A percentile compares a stretch with the other conserved stretches of the same genome.
Conservation (phyloP, 2,797 vertebrate species). For the Liasis olivaceus region DNA sequence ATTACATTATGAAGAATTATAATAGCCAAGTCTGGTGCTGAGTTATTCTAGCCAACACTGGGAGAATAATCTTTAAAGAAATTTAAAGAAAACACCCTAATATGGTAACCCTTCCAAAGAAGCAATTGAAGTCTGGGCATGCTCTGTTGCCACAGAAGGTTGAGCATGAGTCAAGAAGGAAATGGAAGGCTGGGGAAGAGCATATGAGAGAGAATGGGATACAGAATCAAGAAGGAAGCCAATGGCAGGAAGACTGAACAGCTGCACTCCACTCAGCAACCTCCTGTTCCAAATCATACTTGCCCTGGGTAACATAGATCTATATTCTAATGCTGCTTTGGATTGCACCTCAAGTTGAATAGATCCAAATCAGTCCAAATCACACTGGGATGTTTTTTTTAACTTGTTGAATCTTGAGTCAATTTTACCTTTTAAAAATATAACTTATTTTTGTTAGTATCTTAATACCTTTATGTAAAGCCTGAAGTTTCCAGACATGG, state of each 20-base stretch:
- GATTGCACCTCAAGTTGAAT: background rate
- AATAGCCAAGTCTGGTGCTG: background rate
- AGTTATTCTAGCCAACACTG: background rate
- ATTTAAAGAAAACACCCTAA: background rate
- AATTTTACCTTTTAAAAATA: background rate
- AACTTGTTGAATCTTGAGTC: background rate
- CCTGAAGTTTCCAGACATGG: background rate
- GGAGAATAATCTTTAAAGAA: background rate
- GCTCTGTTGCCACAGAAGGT: background rate
- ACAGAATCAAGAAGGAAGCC: background rate
- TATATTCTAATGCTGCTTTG: background rate
- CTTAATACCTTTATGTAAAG: background rate
- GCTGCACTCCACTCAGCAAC: background rate
- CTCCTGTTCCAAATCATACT: background rate
- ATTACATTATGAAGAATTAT: background rate
- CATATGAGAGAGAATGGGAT: background rate
- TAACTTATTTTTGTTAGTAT: background rate
- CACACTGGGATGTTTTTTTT: background rate
- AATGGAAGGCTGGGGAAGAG: background rate
- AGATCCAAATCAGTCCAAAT: background rate
- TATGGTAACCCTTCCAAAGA: background rate
- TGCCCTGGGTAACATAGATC: background rate
- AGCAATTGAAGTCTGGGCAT: background rate
- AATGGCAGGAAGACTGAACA: background rate
- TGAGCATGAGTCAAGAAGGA: background rate